These are phyloP conservation scores for Caenorhabditis sp. DNA, from an alignment of 2,888 invertebrate genomes.

Conservation along the genomic window DNA sequence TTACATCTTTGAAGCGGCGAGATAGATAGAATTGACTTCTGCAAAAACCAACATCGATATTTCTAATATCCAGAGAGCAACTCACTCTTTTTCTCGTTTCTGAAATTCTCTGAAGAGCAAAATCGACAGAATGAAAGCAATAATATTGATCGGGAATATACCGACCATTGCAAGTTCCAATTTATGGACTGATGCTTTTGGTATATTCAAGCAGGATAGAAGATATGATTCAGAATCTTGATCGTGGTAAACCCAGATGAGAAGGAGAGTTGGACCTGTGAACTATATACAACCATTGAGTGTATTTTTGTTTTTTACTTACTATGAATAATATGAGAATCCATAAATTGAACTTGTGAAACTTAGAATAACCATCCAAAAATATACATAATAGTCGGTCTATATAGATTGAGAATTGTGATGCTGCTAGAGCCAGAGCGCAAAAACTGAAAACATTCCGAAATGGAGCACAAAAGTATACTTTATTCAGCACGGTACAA, in stretches of 20 bases:
- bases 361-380: slow-evolving; percentile 14
- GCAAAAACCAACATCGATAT: no score
- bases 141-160: slow-evolving; percentile 32
- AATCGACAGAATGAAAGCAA: slow-evolving; percentile 35
- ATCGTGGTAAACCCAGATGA: slow-evolving; percentile 32
- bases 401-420: slow-evolving; percentile 27
- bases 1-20: slow-evolving; percentile 28
- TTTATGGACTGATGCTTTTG: slow-evolving; percentile 14
- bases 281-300: no score
- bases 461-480: slow-evolving; percentile 34
- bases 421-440: slow-evolving; percentile 11
- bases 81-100: slow-evolving; percentile 27
- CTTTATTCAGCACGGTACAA: slow-evolving; percentile 22
- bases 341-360: slow-evolving; percentile 12
- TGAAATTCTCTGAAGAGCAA: slow-evolving; percentile 24
- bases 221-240: slow-evolving; percentile 29
- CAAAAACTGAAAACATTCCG: slow-evolving; percentile 28
- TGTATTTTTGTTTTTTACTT: background rate
- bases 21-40: no score
- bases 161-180: slow-evolving; percentile 14
- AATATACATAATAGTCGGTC: slow-evolving; percentile 25
- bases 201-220: slow-evolving; percentile 34
- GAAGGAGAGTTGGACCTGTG: slow-evolving; percentile 4
- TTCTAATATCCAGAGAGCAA: no score
- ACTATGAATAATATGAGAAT: slow-evolving; percentile 22